Base-by-base conservation (phyloP, 2,797 vertebrate genomes). In the Poecilia wingei region DNA sequence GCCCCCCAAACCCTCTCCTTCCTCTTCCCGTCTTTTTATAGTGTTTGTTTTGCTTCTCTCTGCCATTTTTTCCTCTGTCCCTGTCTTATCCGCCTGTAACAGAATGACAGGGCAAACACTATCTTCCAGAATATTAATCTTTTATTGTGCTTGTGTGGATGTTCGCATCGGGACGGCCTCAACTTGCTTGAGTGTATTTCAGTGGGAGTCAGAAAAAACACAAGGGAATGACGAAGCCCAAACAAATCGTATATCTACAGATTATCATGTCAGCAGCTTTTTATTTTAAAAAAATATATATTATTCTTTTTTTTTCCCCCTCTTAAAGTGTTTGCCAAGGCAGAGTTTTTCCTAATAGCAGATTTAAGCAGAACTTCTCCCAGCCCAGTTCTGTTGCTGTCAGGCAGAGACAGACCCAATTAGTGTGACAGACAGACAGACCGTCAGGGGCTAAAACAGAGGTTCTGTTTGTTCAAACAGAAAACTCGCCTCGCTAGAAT, bases 401-500 rank as follows among this genome's bases (percentile, higher is more conserved):
- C 86, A 84, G 84, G 72, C 66, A 89, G 84, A 89, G 86, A 89
- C 82, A 82, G 87, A 90, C 90, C 86, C 91, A 92, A 94, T 93
- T 90, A 92, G 84, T 83, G 84, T 88, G 43, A 45, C 43, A 45
- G 90, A 87, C 84, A 91, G 87, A 87, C 82, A 84, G 86, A 90
- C 76, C 73, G 69, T 88, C 89, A 88, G 86, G 82, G 90, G 89
- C 93, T 94, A 92, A 95, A 95, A 94, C 92, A 87, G 92, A 90
- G 93, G 94, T 96, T 64, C 91, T 96, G 93, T 96, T 43, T 96
- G 95, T 96, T 91, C 94, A 92, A 94, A 90, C 96, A 99, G 98
- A 99, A 99, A 99, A 95, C 98, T 90, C 97, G 98, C 88, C 96
- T 99, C 47, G 97, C 98, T 94, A 97, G 97, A 94, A 99, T 99